Evolutionary conservation across 2,797 vertebrate species (phyloP).

Genomic region (Cossypha caffra): DNA sequence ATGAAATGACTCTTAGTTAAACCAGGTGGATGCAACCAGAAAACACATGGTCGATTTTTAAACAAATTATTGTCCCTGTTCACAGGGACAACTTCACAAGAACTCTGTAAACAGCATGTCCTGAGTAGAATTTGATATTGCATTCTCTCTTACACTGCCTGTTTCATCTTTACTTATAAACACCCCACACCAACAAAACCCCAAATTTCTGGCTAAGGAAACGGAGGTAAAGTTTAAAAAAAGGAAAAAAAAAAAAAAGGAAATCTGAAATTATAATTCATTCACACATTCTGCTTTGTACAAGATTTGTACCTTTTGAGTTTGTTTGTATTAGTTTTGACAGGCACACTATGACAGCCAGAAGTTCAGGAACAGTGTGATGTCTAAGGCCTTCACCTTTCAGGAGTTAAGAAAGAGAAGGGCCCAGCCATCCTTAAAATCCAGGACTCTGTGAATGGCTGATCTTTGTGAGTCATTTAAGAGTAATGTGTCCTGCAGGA

Average conservation of each 20-base stretch:
- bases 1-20: background rate
- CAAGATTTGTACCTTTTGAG: background rate
- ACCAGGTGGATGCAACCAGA: background rate
- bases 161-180: background rate
- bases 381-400: background rate
- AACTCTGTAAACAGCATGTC: background rate
- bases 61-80: background rate
- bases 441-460: background rate
- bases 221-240: background rate
- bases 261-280: background rate
- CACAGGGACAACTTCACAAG: background rate
- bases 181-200: background rate
- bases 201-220: background rate
- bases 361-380: background rate
- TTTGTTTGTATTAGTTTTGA: background rate
- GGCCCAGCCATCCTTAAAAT: constrained; percentile 2
- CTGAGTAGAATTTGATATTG: background rate
- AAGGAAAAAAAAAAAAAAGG: background rate
- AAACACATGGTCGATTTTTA: background rate
- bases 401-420: background rate
- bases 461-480: background rate
- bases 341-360: background rate
- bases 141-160: background rate
- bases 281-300: background rate
- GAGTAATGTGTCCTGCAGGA: constrained; percentile 3